Evolutionary conservation across 2,888 invertebrate genomes (phyloP).

Genomic region (Ichneumoninae sp.): DNA sequence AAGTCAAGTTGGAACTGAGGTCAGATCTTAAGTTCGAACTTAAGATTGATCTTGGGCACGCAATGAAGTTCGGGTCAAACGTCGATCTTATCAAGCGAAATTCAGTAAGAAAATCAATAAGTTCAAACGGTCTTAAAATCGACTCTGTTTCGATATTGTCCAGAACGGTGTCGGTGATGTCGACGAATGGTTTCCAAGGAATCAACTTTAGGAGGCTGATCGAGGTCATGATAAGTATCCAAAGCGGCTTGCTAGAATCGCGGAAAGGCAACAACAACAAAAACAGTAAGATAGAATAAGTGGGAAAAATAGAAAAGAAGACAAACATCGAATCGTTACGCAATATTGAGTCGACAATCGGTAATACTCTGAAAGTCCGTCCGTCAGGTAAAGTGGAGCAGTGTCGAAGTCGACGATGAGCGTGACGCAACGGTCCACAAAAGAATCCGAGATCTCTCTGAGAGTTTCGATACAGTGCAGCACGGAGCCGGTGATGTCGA

Average conservation of each 20-base stretch:
- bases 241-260: neutral
- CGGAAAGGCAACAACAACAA: conserved; percentile 1
- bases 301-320: too few species aligned
- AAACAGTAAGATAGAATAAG: neutral
- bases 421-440: neutral
- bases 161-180: neutral
- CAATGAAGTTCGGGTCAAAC: too few species aligned
- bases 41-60: too few species aligned
- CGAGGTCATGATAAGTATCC: conserved; percentile 36
- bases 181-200: conserved; percentile 1
- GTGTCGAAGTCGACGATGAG: neutral
- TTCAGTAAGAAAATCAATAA: too few species aligned
- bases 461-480: neutral
- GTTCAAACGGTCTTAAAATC: too few species aligned
- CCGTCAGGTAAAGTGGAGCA: neutral
- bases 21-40: too few species aligned
- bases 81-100: too few species aligned
- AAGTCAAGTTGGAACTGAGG: too few species aligned
- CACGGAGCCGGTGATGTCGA: neutral
- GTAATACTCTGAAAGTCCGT: too few species aligned
- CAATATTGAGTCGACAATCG: too few species aligned
- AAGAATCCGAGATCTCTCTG: neutral
- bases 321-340: too few species aligned
- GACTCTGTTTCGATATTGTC: neutral
- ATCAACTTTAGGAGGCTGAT: neutral